These are phyloP conservation scores for Monodelphis domestica DNA, from an alignment of 2,797 vertebrate genomes.

Conservation along the genomic window DNA sequence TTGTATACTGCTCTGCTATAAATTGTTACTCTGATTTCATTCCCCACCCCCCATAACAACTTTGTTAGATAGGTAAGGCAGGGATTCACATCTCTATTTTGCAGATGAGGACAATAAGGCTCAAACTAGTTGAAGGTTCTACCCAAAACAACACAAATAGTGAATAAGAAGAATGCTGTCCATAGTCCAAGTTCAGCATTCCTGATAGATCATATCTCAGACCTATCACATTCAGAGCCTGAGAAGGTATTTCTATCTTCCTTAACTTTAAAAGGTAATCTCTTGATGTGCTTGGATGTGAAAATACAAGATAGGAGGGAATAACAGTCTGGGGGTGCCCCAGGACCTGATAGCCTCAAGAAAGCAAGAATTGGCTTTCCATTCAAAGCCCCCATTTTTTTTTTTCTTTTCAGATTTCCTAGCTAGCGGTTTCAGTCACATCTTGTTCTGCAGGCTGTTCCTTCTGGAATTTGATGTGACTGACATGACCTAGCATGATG, in stretches of 20 bases:
- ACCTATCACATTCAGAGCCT: background rate
- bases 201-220: background rate
- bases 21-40: background rate
- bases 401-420: constrained; percentile 62
- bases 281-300: background rate
- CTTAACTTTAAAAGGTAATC: background rate
- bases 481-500: constrained; percentile 20
- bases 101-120: background rate
- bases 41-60: background rate
- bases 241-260: background rate
- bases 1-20: background rate
- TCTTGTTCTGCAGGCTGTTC: constrained; percentile 6
- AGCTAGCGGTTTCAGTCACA: constrained; percentile 45
- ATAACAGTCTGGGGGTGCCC: background rate
- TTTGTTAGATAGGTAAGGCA: background rate
- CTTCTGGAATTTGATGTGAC: constrained; percentile 34
- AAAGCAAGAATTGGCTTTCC: constrained; percentile 43
- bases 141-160: background rate
- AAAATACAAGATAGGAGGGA: background rate
- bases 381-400: constrained; percentile 34
- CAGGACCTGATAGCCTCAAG: background rate
- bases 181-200: background rate
- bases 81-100: background rate
- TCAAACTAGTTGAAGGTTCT: background rate
- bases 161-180: background rate